Base-by-base conservation (phyloP, 2,888 invertebrate species). In the Drosophila conformis region DNA sequence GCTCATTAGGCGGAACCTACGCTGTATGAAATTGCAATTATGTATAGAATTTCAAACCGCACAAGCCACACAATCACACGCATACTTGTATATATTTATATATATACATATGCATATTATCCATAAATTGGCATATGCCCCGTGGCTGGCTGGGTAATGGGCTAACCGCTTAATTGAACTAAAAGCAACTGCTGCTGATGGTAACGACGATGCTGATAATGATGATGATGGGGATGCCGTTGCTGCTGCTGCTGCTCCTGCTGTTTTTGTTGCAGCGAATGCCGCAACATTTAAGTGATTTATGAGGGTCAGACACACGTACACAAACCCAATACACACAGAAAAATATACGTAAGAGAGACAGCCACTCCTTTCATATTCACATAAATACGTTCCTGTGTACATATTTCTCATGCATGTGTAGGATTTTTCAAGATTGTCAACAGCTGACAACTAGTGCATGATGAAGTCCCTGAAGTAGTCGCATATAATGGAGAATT, bases 401-500 rank as follows among this genome's bases (percentile, higher is more conserved):
- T 15, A 51, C 40, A n/a, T n/a, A 29, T 46, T 67, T 33, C 25
- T n/a, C 48, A 38, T 42, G 40, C 52, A 48, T 64, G 69, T 29
- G 65, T 53, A 70, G 67, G 82, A 87, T 83, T 78, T 83, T 87
- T 87, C 87, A 87, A 73, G 75, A 83, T 69, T 83, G 83, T 83
- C 83, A 87, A 69, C 74, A 69, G 51, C 67, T 74, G 87, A 74
- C 84, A 83, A 65, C 78, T 70, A 59, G 42, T 63, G 67, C 61
- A 65, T 74, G 76, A 77, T 69, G 65, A 68, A 68, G 68, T 57
- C 40, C 35, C 56, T 40, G 33, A 13, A 66, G 42, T 33, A 25
- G 52, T 21, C 46, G 42, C 10, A 25, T 33, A 33, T 25, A 42
- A 42, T 64, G 42, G 29, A 38, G 54, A 38, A 35, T 67, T 33